Percentiles rank a stretch among this genome's conserved stretches.
Conservation (phyloP, 1,140 invertebrate species). For the Chionoecetes opilio region DNA sequence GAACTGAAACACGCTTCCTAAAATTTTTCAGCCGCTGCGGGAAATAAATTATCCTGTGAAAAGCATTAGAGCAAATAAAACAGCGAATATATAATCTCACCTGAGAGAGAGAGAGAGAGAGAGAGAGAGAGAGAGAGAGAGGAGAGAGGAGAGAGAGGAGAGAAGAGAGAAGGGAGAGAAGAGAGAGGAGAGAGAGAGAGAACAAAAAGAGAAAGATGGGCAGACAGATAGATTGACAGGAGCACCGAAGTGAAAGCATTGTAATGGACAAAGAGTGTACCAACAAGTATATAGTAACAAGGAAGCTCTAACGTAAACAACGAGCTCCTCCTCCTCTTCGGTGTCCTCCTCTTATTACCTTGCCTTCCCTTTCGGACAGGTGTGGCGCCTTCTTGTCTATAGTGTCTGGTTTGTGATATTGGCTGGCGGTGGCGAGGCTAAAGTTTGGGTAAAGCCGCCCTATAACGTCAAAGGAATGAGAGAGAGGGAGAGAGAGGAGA, state of each 20-base stretch:
- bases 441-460: not conserved
- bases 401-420: slow-evolving; percentile 2
- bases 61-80: too few relatives aligned
- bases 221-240: too few relatives aligned
- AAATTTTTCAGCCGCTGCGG: too few relatives aligned
- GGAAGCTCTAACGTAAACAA: too few relatives aligned
- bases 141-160: not conserved
- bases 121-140: not conserved
- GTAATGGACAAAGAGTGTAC: too few relatives aligned
- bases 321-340: not conserved
- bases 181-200: not conserved
- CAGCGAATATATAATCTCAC: too few relatives aligned
- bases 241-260: too few relatives aligned
- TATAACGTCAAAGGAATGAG: not conserved
- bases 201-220: not conserved
- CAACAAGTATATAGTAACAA: too few relatives aligned
- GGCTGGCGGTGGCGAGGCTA: not conserved
- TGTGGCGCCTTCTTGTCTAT: not conserved
- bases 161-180: not conserved
- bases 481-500: not conserved
- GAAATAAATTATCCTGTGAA: too few relatives aligned
- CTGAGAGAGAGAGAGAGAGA: slow-evolving; percentile 27
- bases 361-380: not conserved
- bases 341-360: not conserved
- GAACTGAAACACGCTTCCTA: too few relatives aligned